Evolutionary conservation across 2,113 vertebrate genomes (phyloP), one percentile per base, ranked within the genome.

Genomic region (Recurvirostra avosetta): DNA sequence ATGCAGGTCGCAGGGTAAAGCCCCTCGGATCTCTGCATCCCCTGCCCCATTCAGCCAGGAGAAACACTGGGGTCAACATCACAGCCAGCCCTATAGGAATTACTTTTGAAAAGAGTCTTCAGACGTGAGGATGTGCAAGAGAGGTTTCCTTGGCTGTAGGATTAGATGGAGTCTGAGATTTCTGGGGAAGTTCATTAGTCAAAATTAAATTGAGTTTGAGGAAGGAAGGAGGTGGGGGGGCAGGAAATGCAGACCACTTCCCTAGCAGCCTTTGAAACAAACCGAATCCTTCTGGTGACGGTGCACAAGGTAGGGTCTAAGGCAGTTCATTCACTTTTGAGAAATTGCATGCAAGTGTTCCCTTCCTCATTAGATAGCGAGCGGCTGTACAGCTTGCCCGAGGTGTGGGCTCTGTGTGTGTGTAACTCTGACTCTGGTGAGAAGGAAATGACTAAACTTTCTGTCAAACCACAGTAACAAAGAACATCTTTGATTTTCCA

Each of bases 371-470:
- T 25, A 45, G 76, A 2, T 3, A 47, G 68, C 1, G 8, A 53
- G 68, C 3, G 8, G 58, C 82, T 0, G 0, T 52, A 4, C 41
- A 45, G 59, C 62, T 50, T 25, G 62, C 71, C 72, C 0, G 27
- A 55, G 63, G 82, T 88, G 75, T 86, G 90, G 96, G 50, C 88
- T 80, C 88, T 80, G 61, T 1, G 10, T 20, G 9, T 68, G 81
- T 61, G 71, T 56, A 19, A 73, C 67, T 87, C 82, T 86, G 83
- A 8, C 61, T 95, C 67, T 67, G 71, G 62, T 32, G 45, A 81
- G 89, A 63, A 97, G 97, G 98, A 98, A 98, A 92, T 97, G 95
- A 98, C 96, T 94, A 78, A 97, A 94, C 67, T 84, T 93, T 96
- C 53, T 70, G 88, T 97, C 92, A 95, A 76, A 88, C 76, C 93